phyloP scores from a whole-genome alignment of 2,113 vertebrate genomes.

The Stegastes partitus region DNA sequence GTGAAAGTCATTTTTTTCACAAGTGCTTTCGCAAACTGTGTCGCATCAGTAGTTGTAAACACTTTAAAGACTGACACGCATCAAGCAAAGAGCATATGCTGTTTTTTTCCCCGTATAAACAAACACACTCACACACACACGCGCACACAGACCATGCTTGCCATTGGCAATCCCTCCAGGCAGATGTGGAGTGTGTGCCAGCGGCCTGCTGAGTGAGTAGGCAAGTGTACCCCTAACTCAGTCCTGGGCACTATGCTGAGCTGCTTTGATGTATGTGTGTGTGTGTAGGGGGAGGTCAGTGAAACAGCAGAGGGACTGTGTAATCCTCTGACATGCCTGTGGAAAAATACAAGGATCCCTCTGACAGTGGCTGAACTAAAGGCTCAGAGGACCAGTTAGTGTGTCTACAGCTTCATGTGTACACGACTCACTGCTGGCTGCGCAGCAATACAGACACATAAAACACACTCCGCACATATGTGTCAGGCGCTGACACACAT shows the following conservation, averaged over 20 bases:
- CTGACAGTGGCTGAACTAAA: constrained; percentile 70
- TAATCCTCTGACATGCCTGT: constrained; percentile 80
- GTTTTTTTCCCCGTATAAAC: constrained; percentile 32
- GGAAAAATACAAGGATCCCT: constrained; percentile 83
- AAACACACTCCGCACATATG: constrained; percentile 37
- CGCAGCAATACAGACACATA: constrained; percentile 23
- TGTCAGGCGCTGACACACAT: constrained; percentile 33
- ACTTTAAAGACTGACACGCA: constrained; percentile 1
- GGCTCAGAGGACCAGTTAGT: constrained; percentile 70
- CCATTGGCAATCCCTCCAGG: constrained; percentile 76
- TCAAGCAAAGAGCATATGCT: constrained; percentile 35
- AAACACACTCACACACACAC: constrained; percentile 22
- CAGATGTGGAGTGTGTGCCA: constrained; percentile 75
- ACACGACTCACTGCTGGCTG: constrained; percentile 39
- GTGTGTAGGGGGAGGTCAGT: constrained; percentile 51
- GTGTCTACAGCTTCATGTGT: constrained; percentile 53
- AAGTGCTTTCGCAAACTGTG: constrained; percentile 22
- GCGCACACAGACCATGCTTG: constrained; percentile 53
- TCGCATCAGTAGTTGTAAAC: constrained; percentile 19
- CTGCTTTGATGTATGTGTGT: constrained; percentile 74
- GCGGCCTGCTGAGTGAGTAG: constrained; percentile 64
- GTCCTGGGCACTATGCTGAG: constrained; percentile 59
- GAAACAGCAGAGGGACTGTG: constrained; percentile 78
- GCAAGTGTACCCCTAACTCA: constrained; percentile 63
- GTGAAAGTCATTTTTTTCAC: neutral